Percentiles rank a stretch among this genome's conserved stretches.
Evolutionary conservation across 2,113 vertebrate genomes (phyloP).

Genomic region (Lanius ludovicianus): DNA sequence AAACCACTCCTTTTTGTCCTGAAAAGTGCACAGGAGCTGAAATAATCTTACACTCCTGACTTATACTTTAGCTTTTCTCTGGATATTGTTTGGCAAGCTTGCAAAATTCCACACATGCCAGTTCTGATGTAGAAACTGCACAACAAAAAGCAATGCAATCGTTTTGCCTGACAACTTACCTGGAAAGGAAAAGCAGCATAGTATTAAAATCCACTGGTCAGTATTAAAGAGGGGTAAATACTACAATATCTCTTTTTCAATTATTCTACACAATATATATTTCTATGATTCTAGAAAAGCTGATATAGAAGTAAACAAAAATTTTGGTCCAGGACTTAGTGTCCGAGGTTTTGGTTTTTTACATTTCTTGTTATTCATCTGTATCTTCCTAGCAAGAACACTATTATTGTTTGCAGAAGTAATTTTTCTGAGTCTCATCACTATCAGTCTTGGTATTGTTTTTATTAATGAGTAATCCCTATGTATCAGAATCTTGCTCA

Average conservation of each 20-base stretch:
- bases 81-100: background rate
- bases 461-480: constrained; percentile 20
- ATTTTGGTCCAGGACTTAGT: background rate
- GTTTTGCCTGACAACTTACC: background rate
- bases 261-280: background rate
- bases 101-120: background rate
- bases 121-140: background rate
- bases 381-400: background rate
- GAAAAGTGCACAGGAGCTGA: background rate
- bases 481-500: background rate
- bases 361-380: background rate
- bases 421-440: constrained; percentile 15
- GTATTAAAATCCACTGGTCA: background rate
- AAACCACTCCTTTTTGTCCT: background rate
- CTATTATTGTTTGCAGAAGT: constrained; percentile 19
- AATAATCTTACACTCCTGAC: background rate
- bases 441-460: background rate
- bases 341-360: background rate
- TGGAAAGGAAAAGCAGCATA: background rate
- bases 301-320: background rate
- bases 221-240: background rate
- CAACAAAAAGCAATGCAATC: background rate
- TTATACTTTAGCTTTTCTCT: background rate
- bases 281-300: background rate
- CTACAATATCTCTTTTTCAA: background rate